Base-by-base conservation (phyloP, 2,888 invertebrate species). In the Parascotia fuliginaria region DNA sequence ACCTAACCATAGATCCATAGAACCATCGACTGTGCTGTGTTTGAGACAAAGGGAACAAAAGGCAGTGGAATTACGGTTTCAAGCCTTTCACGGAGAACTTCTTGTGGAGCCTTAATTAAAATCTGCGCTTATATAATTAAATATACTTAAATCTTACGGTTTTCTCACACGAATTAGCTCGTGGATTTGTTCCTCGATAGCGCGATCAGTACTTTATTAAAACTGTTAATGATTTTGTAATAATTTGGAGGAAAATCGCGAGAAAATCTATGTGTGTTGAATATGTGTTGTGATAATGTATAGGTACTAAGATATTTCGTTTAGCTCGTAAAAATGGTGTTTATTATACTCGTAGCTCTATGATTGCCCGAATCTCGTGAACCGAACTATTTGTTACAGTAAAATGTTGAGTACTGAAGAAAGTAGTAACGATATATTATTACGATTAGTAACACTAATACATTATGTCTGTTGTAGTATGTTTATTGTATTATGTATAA, bases 1-100 rank as follows among this genome's bases (percentile, higher is more conserved):
- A 69, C 63, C 64, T 62, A 63, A 61, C 58, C 42, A 57, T 63
- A 69, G 59, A 60, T 66, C n/a, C n/a, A n/a, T n/a, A n/a, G n/a
- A n/a, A n/a, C n/a, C n/a, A n/a, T 69, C 49, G 67, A 71, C 73
- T 66, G 67, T 58, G 65, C 64, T 62, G 66, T 65, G 50, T 50
- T 46, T 59, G 60, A 77, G 68, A 83, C 80, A 83, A 84, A 81
- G 77, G 70, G 68, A 76, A 83, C 82, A 81, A 84, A 80, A 79
- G 75, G 69, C 75, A 65, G 70, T 53, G 68, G 75, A 77, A 81
- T 82, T 79, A 83, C 79, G 74, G 75, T 71, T 75, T 76, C 68
- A 75, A 79, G 74, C 74, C 73, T 79, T 79, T 75, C 76, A 65
- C 55, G 62, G 65, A 54, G 65, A 75, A 75, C 67, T 73, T 73